Evolutionary conservation across 2,797 vertebrate species (phyloP).

Genomic region (Chelidonichthys spinosus): DNA sequence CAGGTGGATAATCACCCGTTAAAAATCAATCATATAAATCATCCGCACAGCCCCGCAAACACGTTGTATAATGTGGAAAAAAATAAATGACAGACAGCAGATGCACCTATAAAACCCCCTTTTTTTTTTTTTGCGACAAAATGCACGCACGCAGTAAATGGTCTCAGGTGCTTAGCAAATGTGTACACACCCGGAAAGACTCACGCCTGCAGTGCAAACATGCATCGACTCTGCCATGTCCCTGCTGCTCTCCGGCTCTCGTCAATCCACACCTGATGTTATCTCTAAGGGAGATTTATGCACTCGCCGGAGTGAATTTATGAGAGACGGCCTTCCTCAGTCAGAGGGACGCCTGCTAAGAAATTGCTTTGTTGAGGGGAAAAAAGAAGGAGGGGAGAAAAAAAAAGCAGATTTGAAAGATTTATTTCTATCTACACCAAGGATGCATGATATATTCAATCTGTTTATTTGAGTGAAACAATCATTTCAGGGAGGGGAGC

Average conservation of each 20-base stretch:
- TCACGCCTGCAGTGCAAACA: constrained; percentile 53
- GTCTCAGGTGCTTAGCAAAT: constrained; percentile 55
- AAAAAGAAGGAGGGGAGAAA: neutral
- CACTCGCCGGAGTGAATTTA: constrained; percentile 84
- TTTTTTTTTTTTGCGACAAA: constrained; percentile 34
- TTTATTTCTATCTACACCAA: constrained; percentile 84
- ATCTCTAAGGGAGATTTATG: constrained; percentile 86
- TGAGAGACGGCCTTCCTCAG: constrained; percentile 79
- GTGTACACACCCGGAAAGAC: constrained; percentile 47
- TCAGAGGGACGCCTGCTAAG: constrained; percentile 77
- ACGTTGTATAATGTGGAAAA: constrained; percentile 50
- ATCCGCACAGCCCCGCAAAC: constrained; percentile 37
- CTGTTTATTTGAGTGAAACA: constrained; percentile 87
- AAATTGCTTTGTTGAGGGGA: constrained; percentile 79
- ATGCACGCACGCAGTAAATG: constrained; percentile 44
- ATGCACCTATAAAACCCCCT: constrained; percentile 65
- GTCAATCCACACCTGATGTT: constrained; percentile 81
- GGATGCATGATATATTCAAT: constrained; percentile 86
- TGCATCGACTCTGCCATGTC: constrained; percentile 59
- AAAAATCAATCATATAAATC: constrained; percentile 66
- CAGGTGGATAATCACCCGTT: constrained; percentile 71
- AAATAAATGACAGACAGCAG: constrained; percentile 65
- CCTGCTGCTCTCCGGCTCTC: constrained; percentile 59
- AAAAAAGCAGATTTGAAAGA: constrained; percentile 78
- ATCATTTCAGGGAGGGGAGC: constrained; percentile 81